Conservation (phyloP, 2,888 invertebrate species). For the Mimumesa dahlbomi region DNA sequence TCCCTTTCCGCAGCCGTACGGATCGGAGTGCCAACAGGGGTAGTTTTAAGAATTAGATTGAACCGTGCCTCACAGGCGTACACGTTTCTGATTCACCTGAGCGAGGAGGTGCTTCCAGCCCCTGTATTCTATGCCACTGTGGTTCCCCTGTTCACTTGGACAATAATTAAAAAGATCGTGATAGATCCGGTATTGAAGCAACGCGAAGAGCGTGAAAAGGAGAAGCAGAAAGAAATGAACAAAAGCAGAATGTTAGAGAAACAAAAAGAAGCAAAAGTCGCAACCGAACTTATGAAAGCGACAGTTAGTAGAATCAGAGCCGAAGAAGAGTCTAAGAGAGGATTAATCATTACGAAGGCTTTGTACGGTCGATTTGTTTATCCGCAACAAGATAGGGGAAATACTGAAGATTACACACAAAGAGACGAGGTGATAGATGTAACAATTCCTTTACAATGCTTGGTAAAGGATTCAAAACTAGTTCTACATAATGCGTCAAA, state of each 20-base stretch:
- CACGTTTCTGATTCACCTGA: constrained; percentile 93
- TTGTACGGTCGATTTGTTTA: constrained; percentile 87
- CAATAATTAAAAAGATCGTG: constrained; percentile 90
- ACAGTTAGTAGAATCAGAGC: constrained; percentile 91
- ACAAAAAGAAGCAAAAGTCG: constrained; percentile 91
- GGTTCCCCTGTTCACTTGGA: constrained; percentile 91
- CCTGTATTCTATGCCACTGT: constrained; percentile 96
- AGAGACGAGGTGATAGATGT: constrained; percentile 90
- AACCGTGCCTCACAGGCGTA: constrained; percentile 93
- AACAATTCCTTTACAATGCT: constrained; percentile 96
- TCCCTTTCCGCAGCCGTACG: constrained; percentile 91
- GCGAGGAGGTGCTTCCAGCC: constrained; percentile 93
- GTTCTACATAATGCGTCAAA: constrained; percentile 92
- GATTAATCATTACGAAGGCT: constrained; percentile 92
- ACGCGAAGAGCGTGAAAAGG: constrained; percentile 89
- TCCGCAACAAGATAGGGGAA: constrained; percentile 67
- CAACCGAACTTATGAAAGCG: constrained; percentile 94
- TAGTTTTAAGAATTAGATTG: constrained; percentile 92
- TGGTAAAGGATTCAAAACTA: constrained; percentile 94
- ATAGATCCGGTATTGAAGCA: constrained; percentile 92
- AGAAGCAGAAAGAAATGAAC: constrained; percentile 91
- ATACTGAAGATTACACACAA: constrained; percentile 66
- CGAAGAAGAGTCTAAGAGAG: constrained; percentile 91
- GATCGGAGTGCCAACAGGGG: constrained; percentile 93
- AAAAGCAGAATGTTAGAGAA: constrained; percentile 89